Conservation (phyloP, 2,888 invertebrate species). For the Idaea dimidiata region DNA sequence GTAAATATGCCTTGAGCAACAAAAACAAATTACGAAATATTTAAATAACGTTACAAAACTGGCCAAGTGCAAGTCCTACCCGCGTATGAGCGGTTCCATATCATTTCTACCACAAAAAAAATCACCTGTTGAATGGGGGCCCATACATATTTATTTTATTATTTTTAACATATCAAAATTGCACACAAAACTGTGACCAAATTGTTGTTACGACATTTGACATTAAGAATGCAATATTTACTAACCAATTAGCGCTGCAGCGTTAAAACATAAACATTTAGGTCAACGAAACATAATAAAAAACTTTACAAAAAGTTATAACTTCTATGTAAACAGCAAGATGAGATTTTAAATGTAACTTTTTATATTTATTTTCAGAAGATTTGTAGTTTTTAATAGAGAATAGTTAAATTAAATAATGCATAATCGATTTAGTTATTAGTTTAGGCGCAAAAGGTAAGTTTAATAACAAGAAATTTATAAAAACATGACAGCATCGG, state of each 20-base stretch:
- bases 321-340: background rate
- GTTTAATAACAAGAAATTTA: conserved; percentile 14
- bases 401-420: background rate
- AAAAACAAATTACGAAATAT: no score
- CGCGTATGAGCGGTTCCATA: no score
- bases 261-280: conserved; percentile 41
- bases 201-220: background rate
- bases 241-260: conserved; percentile 34
- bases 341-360: conserved; percentile 12
- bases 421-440: background rate
- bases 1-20: no score
- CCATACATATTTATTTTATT: background rate
- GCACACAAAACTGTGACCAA: background rate
- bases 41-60: no score
- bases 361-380: background rate
- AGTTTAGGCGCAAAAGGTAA: background rate
- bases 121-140: no score
- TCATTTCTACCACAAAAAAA: no score
- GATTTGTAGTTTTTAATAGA: background rate
- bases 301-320: conserved; percentile 15
- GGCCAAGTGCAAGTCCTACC: no score
- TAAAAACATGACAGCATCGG: conserved; percentile 61
- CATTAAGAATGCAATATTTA: conserved; percentile 22
- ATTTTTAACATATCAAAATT: background rate
- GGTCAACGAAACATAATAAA: conserved; percentile 34